Evolutionary conservation across 2,888 invertebrate genomes (phyloP).

Genomic region (Gonocerus acuteangulatus): DNA sequence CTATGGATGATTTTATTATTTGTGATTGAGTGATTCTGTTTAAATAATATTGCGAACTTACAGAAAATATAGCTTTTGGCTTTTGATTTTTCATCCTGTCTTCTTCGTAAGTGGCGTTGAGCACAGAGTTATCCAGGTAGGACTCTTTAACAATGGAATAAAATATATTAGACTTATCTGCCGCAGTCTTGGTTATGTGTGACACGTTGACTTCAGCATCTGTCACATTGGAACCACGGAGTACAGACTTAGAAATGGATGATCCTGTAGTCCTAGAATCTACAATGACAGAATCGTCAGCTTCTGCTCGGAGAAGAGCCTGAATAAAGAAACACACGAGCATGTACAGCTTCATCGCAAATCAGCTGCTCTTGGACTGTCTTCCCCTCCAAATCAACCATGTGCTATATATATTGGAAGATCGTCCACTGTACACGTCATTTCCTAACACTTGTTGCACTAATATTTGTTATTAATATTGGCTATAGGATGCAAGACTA

Average conservation of each 20-base stretch:
- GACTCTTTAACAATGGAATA: background rate
- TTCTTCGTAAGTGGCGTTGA: background rate
- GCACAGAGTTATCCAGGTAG: background rate
- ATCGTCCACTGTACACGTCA: no score
- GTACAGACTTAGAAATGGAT: background rate
- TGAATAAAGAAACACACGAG: no score
- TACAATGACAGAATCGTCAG: background rate
- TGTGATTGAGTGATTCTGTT: background rate
- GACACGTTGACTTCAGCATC: background rate
- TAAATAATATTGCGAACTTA: background rate
- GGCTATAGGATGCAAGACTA: no score
- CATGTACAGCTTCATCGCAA: no score
- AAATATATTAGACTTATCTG: background rate
- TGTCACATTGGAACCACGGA: background rate
- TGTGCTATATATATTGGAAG: no score
- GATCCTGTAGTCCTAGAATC: background rate
- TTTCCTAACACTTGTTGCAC: no score
- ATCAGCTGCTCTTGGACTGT: no score
- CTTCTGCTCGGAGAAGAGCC: background rate
- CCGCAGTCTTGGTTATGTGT: background rate
- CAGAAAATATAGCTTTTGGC: background rate
- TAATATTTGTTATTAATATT: no score
- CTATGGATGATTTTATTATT: background rate
- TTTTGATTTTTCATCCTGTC: background rate
- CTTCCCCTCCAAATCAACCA: no score